phyloP scores from a whole-genome alignment of 2,797 vertebrate species.

The Phaenicophaeus curvirostris region DNA sequence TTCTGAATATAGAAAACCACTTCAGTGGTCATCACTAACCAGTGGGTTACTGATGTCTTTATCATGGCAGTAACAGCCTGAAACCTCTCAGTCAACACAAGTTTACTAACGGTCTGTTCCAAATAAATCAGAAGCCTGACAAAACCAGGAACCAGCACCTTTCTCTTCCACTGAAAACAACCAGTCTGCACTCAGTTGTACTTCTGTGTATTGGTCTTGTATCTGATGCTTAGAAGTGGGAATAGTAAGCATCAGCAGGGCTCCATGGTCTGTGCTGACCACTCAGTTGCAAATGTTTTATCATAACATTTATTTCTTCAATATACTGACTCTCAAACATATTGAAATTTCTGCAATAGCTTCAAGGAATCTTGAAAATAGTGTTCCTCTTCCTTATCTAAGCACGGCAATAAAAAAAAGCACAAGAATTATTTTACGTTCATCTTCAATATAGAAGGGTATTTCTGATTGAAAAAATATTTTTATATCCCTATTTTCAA shows the following conservation, averaged over 20 bases:
- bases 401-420: neutral
- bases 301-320: neutral
- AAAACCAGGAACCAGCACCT: neutral
- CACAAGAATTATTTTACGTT: neutral
- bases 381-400: neutral
- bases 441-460: neutral
- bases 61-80: neutral
- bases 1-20: neutral
- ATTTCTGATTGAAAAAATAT: neutral
- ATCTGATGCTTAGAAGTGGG: neutral
- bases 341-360: neutral
- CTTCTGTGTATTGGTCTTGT: neutral
- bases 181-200: too few species aligned
- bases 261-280: neutral
- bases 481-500: neutral
- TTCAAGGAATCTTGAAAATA: neutral
- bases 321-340: neutral
- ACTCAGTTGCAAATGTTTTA: neutral
- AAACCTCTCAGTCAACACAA: neutral
- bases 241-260: neutral
- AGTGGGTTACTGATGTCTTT: neutral
- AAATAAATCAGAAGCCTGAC: neutral
- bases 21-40: too few species aligned
- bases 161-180: neutral
- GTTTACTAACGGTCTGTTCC: neutral